Conservation (phyloP, 2,113 vertebrate species). For the Heliornis fulica region DNA sequence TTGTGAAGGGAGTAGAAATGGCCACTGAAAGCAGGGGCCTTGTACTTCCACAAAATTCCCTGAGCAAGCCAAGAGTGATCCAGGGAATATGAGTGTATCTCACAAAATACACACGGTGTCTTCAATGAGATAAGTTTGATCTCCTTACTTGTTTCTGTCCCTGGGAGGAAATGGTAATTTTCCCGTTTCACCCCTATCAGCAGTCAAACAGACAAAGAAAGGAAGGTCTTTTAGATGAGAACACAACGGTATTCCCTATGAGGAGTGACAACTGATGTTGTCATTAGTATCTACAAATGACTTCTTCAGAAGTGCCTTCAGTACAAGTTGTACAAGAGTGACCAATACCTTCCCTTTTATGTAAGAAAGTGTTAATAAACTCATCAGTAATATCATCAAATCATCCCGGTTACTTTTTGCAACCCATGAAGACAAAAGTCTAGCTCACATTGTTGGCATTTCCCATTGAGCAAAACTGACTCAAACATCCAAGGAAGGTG, state of each 20-base stretch:
- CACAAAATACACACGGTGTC: background rate
- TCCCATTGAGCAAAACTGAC: background rate
- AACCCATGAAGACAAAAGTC: background rate
- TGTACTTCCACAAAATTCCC: background rate
- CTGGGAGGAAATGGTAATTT: background rate
- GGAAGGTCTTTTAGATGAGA: background rate
- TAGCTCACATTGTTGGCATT: background rate
- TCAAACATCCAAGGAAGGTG: background rate
- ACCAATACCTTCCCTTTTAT: background rate
- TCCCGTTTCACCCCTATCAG: background rate
- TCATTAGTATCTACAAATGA: background rate
- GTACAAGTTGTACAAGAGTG: background rate
- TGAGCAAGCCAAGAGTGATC: background rate
- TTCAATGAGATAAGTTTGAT: background rate
- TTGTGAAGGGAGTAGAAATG: background rate
- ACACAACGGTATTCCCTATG: background rate
- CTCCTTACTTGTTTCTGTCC: background rate
- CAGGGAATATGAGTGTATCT: background rate
- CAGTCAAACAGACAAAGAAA: background rate
- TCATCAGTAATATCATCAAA: background rate
- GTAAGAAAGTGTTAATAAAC: background rate
- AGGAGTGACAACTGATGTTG: background rate
- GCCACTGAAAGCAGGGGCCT: background rate
- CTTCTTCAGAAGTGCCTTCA: background rate
- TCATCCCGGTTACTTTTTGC: background rate